phyloP scores from a whole-genome alignment of 1,140 invertebrate genomes.

The Heliothis subflexa region DNA sequence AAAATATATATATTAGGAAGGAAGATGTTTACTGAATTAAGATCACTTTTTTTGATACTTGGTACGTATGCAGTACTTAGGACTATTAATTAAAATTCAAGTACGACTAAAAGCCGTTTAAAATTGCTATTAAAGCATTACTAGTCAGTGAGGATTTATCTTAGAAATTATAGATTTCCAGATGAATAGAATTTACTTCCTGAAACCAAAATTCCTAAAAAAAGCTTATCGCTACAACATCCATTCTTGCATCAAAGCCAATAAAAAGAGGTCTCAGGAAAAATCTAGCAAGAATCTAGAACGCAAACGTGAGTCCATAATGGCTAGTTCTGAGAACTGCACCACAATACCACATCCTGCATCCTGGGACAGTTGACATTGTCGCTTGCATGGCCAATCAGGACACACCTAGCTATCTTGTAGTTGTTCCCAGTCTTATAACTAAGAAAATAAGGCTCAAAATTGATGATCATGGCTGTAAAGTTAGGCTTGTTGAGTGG shows the following conservation, averaged over 20 bases:
- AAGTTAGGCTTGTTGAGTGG: background rate
- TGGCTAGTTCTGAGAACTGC: slow-evolving; percentile 12
- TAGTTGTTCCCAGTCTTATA: background rate
- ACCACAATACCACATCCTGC: slow-evolving; percentile 32
- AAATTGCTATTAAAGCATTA: too few species aligned
- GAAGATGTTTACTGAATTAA: too few species aligned
- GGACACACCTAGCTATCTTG: background rate
- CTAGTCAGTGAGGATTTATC: too few species aligned
- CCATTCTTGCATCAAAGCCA: background rate
- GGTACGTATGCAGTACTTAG: too few species aligned
- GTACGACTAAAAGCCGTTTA: too few species aligned
- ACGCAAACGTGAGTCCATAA: background rate
- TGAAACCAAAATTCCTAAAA: too few species aligned
- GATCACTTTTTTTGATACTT: too few species aligned
- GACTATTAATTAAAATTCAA: too few species aligned
- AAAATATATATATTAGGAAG: too few species aligned
- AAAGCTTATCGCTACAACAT: too few species aligned
- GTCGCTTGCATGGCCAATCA: slow-evolving; percentile 1
- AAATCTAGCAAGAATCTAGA: slow-evolving; percentile 21
- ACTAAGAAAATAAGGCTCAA: background rate
- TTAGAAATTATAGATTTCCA: too few species aligned
- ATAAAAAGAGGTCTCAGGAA: background rate
- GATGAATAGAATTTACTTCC: too few species aligned
- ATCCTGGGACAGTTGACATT: slow-evolving; percentile 17
- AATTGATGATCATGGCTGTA: background rate